Percentiles rank a stretch among this genome's conserved stretches.
phyloP scores from a whole-genome alignment of 2,888 invertebrate species.

The Latheticus oryzae region DNA sequence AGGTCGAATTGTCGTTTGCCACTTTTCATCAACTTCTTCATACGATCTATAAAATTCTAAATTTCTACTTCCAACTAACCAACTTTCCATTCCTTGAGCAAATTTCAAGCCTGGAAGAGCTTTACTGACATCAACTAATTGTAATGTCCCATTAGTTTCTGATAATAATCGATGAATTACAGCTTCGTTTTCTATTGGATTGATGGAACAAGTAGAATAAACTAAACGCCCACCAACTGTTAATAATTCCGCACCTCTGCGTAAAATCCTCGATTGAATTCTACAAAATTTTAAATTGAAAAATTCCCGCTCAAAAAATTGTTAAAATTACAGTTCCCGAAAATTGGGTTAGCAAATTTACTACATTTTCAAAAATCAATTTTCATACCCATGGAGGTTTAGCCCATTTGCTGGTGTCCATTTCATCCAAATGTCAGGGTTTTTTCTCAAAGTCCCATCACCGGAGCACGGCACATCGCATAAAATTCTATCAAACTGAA shows the following conservation, averaged over 20 bases:
- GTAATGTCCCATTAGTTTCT: slow-evolving; percentile 79
- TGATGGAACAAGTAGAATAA: slow-evolving; percentile 98
- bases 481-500: slow-evolving; percentile 91
- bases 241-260: slow-evolving; percentile 89
- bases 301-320: neutral
- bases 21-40: slow-evolving; percentile 87
- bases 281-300: too few species aligned
- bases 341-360: slow-evolving; percentile 8
- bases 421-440: slow-evolving; percentile 97
- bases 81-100: slow-evolving; percentile 78
- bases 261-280: slow-evolving; percentile 86
- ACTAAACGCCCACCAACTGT: slow-evolving; percentile 86
- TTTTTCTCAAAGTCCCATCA: slow-evolving; percentile 97
- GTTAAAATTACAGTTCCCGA: neutral
- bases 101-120: slow-evolving; percentile 86
- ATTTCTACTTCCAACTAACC: slow-evolving; percentile 88
- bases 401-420: slow-evolving; percentile 94
- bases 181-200: slow-evolving; percentile 97
- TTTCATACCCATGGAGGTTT: slow-evolving; percentile 85
- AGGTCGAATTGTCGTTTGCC: slow-evolving; percentile 84
- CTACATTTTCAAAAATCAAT: slow-evolving; percentile 4
- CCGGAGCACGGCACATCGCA: slow-evolving; percentile 98
- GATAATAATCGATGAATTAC: slow-evolving; percentile 85
- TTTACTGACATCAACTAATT: slow-evolving; percentile 80
- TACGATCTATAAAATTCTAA: slow-evolving; percentile 80